phyloP scores from a whole-genome alignment of 92 coral and sea anemone genomes.

The Bergia puertoricense region DNA sequence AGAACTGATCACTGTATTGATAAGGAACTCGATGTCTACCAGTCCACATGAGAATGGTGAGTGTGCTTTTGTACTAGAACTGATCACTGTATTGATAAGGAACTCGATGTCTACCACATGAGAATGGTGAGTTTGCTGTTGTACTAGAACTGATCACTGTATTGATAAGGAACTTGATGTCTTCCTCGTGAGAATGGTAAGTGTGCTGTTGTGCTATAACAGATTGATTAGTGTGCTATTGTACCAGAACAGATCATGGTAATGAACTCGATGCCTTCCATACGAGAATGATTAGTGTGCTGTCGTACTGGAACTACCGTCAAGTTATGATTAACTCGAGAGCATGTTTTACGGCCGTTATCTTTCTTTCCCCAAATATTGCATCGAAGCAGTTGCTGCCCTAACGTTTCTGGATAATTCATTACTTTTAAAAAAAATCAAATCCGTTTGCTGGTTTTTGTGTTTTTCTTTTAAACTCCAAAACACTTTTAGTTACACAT shows the following conservation, averaged over 20 bases:
- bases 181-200: constrained; percentile 75
- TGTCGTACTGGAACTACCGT: not conserved
- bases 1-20: not conserved
- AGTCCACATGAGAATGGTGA: constrained; percentile 79
- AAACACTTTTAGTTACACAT: no score
- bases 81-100: not conserved
- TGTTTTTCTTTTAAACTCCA: no score
- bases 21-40: constrained; percentile 20
- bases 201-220: not conserved
- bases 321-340: no score
- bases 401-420: no score
- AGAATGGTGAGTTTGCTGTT: not conserved
- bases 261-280: constrained; percentile 55
- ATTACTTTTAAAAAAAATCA: no score
- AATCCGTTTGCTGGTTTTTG: no score
- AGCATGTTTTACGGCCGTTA: no score
- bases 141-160: not conserved
- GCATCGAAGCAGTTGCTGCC: no score
- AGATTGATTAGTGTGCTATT: constrained; percentile 40
- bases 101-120: not conserved
- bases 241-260: not conserved
- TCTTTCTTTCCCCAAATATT: no score
- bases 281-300: constrained; percentile 44
- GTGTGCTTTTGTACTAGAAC: not conserved
- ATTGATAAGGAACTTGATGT: not conserved